Evolutionary conservation across 2,888 invertebrate species (phyloP), one percentile per base, ranked within the genome.

Genomic region (Ormyrus rosae): DNA sequence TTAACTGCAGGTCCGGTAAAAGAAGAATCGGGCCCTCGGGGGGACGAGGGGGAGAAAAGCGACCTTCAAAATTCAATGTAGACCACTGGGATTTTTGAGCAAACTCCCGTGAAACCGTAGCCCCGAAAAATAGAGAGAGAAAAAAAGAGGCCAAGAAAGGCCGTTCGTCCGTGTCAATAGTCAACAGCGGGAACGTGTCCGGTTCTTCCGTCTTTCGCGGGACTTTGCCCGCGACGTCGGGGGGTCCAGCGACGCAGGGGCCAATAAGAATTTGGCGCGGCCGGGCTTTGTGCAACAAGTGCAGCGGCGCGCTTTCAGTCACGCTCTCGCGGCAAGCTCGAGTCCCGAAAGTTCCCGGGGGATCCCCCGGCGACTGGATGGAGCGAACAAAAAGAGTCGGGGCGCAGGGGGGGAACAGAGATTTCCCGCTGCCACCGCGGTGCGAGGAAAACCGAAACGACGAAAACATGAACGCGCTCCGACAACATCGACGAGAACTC

Each of bases 241-340:
- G 48, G 50, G 51, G 56, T 11, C 69, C 45, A 63, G 11, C 11
- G 7, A 19, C 19, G 19, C 19, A 19, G 19, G 19, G 50, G 19
- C 73, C 71, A 78, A 71, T 71, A n/a, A 46, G 58, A 71, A 77
- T 76, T 63, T 56, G 53, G 63, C n/a, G 48, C 19, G 19, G 19
- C 46, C 58, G 2, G 9, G n/a, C 13, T 78, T 71, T 86, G 83
- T 83, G 85, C 85, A 86, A 85, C 85, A 86, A 86, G 84, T 86
- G 85, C 83, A 80, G 46, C 13, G 19, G 19, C 19, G 10, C 46
- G 68, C 71, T 72, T 79, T 19, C 77, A 77, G 83, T 78, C 71
- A 64, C 64, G 80, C 74, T 74, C 50, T 19, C 19, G 56, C 19
- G 56, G 19, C 55, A 56, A 67, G 46, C 65, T 69, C 69, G 13